Conservation (phyloP, 2,113 vertebrate species). For the Macquaria australasica region DNA sequence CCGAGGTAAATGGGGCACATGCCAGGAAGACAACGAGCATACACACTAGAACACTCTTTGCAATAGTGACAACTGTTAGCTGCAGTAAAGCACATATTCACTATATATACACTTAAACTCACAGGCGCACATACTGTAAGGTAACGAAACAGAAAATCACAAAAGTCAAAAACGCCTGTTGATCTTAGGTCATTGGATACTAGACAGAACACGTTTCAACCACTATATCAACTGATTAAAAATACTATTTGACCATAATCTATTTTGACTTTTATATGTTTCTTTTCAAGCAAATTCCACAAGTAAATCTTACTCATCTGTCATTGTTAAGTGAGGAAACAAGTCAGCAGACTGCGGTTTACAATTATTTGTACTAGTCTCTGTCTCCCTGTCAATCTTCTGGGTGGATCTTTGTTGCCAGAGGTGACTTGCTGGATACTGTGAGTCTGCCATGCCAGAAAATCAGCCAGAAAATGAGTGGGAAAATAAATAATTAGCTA, state of each 20-base stretch:
- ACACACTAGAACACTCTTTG: conserved; percentile 64
- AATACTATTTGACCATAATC: neutral
- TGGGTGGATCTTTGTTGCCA: neutral
- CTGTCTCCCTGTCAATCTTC: neutral
- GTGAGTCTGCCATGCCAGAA: neutral
- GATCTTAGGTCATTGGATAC: neutral
- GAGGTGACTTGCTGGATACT: neutral
- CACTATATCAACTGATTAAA: conserved; percentile 19
- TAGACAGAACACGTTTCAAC: conserved; percentile 23
- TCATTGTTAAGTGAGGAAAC: neutral
- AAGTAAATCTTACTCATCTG: neutral
- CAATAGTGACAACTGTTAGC: conserved; percentile 34
- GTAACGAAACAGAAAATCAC: neutral
- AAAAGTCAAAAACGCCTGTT: neutral
- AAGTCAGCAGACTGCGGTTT: neutral
- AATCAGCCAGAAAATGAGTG: neutral
- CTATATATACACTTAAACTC: conserved; percentile 2
- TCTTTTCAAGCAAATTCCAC: neutral
- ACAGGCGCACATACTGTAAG: neutral
- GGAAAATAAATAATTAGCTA: neutral
- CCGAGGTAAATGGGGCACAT: conserved; percentile 61
- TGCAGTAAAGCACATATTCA: conserved; percentile 30
- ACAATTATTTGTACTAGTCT: neutral
- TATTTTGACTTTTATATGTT: conserved; percentile 19
- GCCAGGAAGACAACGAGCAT: conserved; percentile 47